Percentiles rank a stretch among this genome's conserved stretches.
Conservation (phyloP, 2,797 vertebrate genomes). For the Lerista edwardsae region DNA sequence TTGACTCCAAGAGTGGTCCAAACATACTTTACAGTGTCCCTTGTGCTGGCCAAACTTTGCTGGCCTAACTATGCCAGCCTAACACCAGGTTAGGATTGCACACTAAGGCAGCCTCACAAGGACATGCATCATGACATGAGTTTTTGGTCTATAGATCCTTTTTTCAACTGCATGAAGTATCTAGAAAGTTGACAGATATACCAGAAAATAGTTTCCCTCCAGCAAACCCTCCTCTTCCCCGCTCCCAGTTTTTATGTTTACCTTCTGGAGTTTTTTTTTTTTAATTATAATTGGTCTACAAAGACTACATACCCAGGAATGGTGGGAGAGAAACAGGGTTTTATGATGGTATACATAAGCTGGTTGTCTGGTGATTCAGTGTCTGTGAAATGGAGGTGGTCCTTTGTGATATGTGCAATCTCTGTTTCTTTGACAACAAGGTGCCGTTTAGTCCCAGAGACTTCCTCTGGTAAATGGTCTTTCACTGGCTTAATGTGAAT, state of each 20-base stretch:
- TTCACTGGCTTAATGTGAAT: constrained; percentile 78
- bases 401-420: constrained; percentile 75
- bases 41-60: too few relatives aligned
- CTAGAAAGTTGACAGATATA: too few relatives aligned
- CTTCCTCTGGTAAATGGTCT: constrained; percentile 81
- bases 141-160: background rate
- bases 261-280: constrained; percentile 8
- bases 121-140: background rate
- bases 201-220: background rate
- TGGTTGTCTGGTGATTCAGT: constrained; percentile 78
- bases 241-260: too few relatives aligned
- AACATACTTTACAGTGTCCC: too few relatives aligned
- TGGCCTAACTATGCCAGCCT: too few relatives aligned
- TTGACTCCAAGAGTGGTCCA: too few relatives aligned
- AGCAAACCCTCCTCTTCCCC: too few relatives aligned
- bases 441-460: constrained; percentile 67
- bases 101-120: too few relatives aligned
- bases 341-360: constrained; percentile 76
- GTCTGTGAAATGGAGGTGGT: constrained; percentile 80
- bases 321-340: constrained; percentile 78
- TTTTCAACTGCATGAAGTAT: background rate
- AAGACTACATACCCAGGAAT: constrained; percentile 67
- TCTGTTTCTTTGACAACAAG: constrained; percentile 82
- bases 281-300: constrained; percentile 27
- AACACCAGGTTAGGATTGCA: too few relatives aligned